Evolutionary conservation across 2,113 vertebrate species (phyloP).

Genomic region (Morone saxatilis): DNA sequence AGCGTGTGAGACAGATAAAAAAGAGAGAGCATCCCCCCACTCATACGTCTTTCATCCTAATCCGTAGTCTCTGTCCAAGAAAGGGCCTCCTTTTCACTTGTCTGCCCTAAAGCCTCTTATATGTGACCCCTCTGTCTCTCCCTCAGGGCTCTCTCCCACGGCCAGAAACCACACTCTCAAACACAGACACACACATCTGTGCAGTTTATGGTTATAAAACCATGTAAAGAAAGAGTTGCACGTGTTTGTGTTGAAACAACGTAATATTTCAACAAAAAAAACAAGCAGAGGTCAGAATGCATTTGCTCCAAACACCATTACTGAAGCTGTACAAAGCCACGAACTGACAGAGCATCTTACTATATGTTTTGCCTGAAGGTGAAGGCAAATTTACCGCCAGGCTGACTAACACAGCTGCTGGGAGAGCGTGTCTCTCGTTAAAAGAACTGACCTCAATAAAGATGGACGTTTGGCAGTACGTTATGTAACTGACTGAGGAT

Average conservation of each 20-base stretch:
- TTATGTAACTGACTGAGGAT: conserved; percentile 75
- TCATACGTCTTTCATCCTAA: conserved; percentile 80
- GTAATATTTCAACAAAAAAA: conserved; percentile 14
- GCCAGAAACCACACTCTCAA: conserved; percentile 49
- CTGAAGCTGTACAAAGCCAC: conserved; percentile 19
- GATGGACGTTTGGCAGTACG: conserved; percentile 76
- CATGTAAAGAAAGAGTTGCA: background rate
- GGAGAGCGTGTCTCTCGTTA: conserved; percentile 74
- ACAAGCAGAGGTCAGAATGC: conserved; percentile 51
- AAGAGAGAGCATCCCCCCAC: conserved; percentile 75
- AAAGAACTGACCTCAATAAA: conserved; percentile 82
- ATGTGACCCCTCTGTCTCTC: conserved; percentile 76
- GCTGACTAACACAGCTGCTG: conserved; percentile 80
- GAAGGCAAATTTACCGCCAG: conserved; percentile 72
- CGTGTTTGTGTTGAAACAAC: conserved; percentile 27
- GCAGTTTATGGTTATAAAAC: conserved; percentile 31
- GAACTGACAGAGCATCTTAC: conserved; percentile 65
- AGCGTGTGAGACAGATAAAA: conserved; percentile 72
- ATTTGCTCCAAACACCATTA: conserved; percentile 38
- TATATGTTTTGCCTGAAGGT: conserved; percentile 67
- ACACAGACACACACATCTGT: conserved; percentile 50
- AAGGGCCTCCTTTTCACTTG: conserved; percentile 84
- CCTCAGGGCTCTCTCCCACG: conserved; percentile 76
- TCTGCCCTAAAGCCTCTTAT: conserved; percentile 83
- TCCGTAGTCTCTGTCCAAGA: conserved; percentile 80